phyloP scores from a whole-genome alignment of 1,140 invertebrate genomes.

The Aphelenchoides fujianensis region DNA sequence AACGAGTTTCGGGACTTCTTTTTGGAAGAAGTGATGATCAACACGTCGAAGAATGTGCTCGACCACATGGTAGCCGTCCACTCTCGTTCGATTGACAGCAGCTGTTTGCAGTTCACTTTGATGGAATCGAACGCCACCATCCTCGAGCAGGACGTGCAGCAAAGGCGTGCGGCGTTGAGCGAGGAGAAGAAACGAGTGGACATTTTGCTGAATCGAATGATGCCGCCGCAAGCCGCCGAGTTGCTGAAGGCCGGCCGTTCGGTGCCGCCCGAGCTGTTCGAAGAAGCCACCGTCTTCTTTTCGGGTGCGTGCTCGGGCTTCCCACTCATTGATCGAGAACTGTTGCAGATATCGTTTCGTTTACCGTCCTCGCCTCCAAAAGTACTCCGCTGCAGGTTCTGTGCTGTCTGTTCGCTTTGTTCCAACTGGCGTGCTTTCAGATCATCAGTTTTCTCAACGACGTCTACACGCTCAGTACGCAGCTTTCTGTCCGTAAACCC shows the following conservation, averaged over 20 bases:
- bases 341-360: conserved; percentile 63
- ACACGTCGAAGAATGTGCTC: not conserved
- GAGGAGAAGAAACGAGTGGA: conserved; percentile 19
- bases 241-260: conserved; percentile 12
- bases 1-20: not conserved
- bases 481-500: too few relatives aligned
- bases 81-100: conserved; percentile 29
- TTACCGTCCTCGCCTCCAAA: conserved; percentile 11
- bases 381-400: conserved; percentile 33
- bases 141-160: conserved; percentile 61
- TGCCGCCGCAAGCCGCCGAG: conserved; percentile 17
- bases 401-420: too few relatives aligned
- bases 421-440: too few relatives aligned
- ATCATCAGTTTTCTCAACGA: conserved; percentile 9
- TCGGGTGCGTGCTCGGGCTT: too few relatives aligned
- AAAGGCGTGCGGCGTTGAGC: conserved; percentile 8
- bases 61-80: conserved; percentile 17
- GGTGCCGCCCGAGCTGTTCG: conserved; percentile 19
- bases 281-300: conserved; percentile 25
- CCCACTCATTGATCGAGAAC: too few relatives aligned
- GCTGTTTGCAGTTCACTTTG: conserved; percentile 16
- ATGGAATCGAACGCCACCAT: conserved; percentile 61
- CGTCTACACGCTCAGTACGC: not conserved
- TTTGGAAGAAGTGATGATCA: not conserved
- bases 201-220: conserved; percentile 67